Evolutionary conservation across 2,113 vertebrate species (phyloP).

Genomic region (Carassius carassius): DNA sequence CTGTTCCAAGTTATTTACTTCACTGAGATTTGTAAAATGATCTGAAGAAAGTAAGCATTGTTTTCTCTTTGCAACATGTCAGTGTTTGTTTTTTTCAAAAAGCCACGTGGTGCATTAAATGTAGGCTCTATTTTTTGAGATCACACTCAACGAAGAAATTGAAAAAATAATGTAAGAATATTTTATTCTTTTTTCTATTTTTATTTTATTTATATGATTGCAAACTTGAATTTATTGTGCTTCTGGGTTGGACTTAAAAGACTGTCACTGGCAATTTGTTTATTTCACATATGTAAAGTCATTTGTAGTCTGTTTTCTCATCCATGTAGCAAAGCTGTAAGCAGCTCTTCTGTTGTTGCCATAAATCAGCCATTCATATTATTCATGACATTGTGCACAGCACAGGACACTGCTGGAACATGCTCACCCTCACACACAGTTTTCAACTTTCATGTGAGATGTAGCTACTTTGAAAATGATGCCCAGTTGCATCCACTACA

Average conservation of each 20-base stretch:
- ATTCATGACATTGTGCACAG: constrained; percentile 55
- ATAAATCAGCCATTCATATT: constrained; percentile 23
- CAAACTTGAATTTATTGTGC: neutral
- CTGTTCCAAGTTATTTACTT: constrained; percentile 14
- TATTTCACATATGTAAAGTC: neutral
- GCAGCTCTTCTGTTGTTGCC: constrained; percentile 11
- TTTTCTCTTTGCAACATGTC: neutral
- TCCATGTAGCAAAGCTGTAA: constrained; percentile 56
- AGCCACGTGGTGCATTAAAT: constrained; percentile 44
- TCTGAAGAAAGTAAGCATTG: constrained; percentile 30
- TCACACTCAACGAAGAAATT: neutral
- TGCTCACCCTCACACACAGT: constrained; percentile 41
- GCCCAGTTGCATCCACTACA: too few relatives aligned
- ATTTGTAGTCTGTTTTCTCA: constrained; percentile 55
- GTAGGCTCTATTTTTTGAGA: constrained; percentile 5
- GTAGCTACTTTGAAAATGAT: constrained; percentile 59
- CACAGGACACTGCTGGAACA: constrained; percentile 60
- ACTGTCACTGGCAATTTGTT: neutral
- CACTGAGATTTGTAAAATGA: constrained; percentile 35
- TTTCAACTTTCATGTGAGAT: neutral
- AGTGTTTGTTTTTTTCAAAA: constrained; percentile 58
- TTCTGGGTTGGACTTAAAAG: neutral
- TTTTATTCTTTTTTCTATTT: too few relatives aligned
- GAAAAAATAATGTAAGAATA: too few relatives aligned
- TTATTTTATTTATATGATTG: neutral